Evolutionary conservation across 2,888 invertebrate genomes (phyloP).

Genomic region (Polietes domitor): DNA sequence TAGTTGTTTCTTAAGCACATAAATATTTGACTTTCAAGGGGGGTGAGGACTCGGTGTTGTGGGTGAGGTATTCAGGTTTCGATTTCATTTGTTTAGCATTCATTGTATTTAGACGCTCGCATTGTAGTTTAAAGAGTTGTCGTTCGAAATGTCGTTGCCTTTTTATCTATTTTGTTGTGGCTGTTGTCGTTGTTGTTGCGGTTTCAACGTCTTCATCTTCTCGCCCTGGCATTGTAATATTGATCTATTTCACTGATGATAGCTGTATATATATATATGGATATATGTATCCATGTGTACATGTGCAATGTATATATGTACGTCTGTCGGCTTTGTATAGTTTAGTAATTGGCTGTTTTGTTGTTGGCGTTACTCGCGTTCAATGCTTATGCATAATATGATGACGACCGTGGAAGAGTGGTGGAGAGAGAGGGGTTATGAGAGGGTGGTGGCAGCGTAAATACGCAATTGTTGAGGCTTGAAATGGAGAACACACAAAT

Average conservation of each 20-base stretch:
- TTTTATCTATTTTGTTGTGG: neutral
- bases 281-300: too few species aligned
- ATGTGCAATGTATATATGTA: neutral
- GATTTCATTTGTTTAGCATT: too few species aligned
- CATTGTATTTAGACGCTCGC: too few species aligned
- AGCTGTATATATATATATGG: neutral
- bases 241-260: constrained; percentile 9
- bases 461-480: neutral
- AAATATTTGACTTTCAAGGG: too few species aligned
- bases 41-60: too few species aligned
- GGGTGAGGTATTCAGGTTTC: too few species aligned
- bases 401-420: neutral
- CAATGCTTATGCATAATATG: constrained; percentile 4
- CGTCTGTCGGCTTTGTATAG: neutral
- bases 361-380: neutral
- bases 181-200: neutral
- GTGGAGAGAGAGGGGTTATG: too few species aligned
- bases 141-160: neutral
- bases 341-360: constrained; percentile 15
- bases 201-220: neutral
- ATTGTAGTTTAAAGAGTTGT: neutral
- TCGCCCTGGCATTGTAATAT: neutral
- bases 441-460: neutral
- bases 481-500: neutral
- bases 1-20: too few species aligned